Evolutionary conservation across 2,797 vertebrate species (phyloP).

Genomic region (Hoplostethus atlanticus): DNA sequence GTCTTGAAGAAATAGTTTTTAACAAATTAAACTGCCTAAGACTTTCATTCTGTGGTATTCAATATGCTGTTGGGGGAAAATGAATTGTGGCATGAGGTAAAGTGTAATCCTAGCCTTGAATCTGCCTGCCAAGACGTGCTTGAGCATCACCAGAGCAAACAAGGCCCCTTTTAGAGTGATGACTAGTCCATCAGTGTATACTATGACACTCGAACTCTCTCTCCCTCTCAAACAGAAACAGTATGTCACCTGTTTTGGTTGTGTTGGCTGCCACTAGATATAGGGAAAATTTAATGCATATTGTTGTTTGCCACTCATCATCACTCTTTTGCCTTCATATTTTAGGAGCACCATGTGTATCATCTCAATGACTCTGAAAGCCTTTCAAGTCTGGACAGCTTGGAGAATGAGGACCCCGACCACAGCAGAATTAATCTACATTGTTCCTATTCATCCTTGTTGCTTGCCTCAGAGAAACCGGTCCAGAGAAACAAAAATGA

Average conservation of each 20-base stretch:
- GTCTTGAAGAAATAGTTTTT: background rate
- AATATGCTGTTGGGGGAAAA: conserved; percentile 5
- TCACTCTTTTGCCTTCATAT: conserved; percentile 32
- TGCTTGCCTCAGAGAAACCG: conserved; percentile 66
- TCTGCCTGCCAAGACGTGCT: conserved; percentile 49
- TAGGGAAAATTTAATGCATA: conserved; percentile 16
- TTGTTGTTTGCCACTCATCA: conserved; percentile 15
- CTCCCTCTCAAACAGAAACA: conserved; percentile 4
- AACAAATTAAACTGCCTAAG: background rate
- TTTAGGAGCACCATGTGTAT: conserved; percentile 85
- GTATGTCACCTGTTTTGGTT: conserved; percentile 51
- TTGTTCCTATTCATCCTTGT: conserved; percentile 56
- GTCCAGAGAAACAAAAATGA: conserved; percentile 58
- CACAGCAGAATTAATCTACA: conserved; percentile 60
- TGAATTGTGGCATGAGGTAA: background rate
- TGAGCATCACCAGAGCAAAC: conserved; percentile 45
- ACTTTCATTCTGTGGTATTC: conserved; percentile 5
- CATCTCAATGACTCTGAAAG: conserved; percentile 86
- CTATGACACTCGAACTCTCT: background rate
- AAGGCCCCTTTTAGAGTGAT: conserved; percentile 34
- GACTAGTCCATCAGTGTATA: conserved; percentile 17
- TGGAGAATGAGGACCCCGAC: conserved; percentile 86
- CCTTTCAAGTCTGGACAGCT: conserved; percentile 91
- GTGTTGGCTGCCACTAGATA: conserved; percentile 24
- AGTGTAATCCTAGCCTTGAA: conserved; percentile 47